These are phyloP conservation scores for Standfussiana lucernea DNA, from an alignment of 2,888 invertebrate species.

Conservation along the genomic window DNA sequence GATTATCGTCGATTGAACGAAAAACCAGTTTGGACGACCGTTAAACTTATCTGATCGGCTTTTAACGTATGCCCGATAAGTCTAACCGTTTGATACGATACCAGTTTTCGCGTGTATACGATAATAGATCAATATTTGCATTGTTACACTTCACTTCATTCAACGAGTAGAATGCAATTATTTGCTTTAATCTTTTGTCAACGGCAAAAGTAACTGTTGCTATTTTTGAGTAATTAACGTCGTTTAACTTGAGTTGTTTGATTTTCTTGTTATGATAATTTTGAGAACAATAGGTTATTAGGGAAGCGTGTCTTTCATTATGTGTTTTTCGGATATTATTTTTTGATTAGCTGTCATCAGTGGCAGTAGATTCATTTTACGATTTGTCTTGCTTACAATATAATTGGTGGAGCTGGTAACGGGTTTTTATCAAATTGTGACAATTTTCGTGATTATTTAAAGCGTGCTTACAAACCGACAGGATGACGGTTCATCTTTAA, in stretches of 20 bases:
- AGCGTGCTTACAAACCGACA: neutral
- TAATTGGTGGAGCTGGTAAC: neutral
- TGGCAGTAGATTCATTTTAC: neutral
- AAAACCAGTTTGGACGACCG: constrained; percentile 82
- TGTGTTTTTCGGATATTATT: neutral
- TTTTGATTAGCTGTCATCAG: neutral
- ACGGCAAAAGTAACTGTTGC: constrained; percentile 56
- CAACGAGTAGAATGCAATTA: constrained; percentile 45
- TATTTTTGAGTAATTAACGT: constrained; percentile 48
- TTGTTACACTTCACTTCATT: constrained; percentile 45
- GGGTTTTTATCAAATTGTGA: neutral
- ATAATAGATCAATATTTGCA: constrained; percentile 78
- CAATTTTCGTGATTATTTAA: neutral
- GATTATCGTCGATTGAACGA: constrained; percentile 68
- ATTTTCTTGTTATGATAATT: constrained; percentile 17
- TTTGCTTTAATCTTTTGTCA: constrained; percentile 53
- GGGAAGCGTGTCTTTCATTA: neutral
- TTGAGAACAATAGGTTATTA: constrained; percentile 29
- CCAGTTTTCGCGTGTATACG: constrained; percentile 75
- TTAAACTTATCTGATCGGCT: constrained; percentile 81
- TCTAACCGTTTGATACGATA: constrained; percentile 72
- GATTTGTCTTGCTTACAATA: neutral
- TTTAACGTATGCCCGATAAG: constrained; percentile 77
- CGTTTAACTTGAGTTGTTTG: constrained; percentile 28
- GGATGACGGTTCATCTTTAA: neutral